Evolutionary conservation across 2,888 invertebrate genomes (phyloP).

Genomic region (Tiliacea aurago): DNA sequence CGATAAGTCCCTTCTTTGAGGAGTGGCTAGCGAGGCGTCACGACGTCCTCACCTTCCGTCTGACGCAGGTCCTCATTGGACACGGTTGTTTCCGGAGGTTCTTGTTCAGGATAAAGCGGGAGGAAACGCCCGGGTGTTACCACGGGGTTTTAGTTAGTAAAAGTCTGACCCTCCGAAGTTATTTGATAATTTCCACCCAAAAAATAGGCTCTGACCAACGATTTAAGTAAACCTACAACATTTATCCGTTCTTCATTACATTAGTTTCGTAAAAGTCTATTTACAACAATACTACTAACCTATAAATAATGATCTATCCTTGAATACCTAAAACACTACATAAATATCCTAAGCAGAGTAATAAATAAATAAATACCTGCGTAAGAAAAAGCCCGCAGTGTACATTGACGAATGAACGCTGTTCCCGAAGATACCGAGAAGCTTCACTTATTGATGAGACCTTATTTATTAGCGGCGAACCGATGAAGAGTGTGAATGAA

Average conservation of each 20-base stretch:
- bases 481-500: constrained; percentile 73
- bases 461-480: constrained; percentile 83
- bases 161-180: too few relatives aligned
- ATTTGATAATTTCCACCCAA: too few relatives aligned
- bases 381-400: constrained; percentile 50
- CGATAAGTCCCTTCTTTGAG: too few relatives aligned
- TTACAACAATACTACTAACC: constrained; percentile 36
- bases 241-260: constrained; percentile 22
- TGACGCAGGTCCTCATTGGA: too few relatives aligned
- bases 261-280: constrained; percentile 13
- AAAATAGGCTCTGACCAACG: neutral
- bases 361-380: constrained; percentile 57
- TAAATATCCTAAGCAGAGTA: constrained; percentile 47
- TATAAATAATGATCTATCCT: constrained; percentile 34
- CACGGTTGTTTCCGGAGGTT: too few relatives aligned
- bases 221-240: neutral
- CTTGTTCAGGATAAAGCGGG: too few relatives aligned
- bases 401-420: constrained; percentile 78
- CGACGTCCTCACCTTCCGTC: too few relatives aligned
- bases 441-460: constrained; percentile 84
- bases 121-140: too few relatives aligned
- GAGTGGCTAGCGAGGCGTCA: too few relatives aligned
- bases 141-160: too few relatives aligned
- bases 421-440: constrained; percentile 76
- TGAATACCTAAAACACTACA: constrained; percentile 42